Base-by-base conservation (phyloP, 2,888 invertebrate genomes). In the Sabatieria punctata region DNA sequence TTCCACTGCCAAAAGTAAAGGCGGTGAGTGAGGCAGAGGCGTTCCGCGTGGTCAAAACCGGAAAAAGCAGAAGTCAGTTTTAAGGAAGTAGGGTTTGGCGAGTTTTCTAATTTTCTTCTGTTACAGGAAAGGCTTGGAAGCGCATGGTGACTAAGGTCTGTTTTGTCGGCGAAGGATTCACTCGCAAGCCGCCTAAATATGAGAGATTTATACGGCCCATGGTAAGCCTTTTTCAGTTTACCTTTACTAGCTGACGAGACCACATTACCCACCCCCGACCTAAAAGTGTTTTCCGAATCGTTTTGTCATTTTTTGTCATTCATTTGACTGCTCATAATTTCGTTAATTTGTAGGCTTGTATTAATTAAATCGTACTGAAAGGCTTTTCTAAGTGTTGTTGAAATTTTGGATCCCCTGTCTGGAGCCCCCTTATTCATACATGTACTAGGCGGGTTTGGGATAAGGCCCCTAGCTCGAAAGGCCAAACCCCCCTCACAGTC, bases 111-210 rank as follows among this genome's bases (percentile, higher is more conserved):
- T 30, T 30, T 30, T 11, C 30, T n/a, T 30, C 8, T 30, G 30
- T 30, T 30, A 30, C 52, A 68, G 67, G 71, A 47, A 97, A 97
- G 71, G 86, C 85, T 0, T 97, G 97, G 97, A 99, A 97, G 64
- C 74, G 97, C 49, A 93, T 97, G 91, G 93, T 97, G 0, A 97
- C 95, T 0, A 99, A 95, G 74, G 89, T 89, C 0, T 85, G 85
- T 42, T 99, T 78, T 69, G 97, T 99, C 2, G 95, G 95, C 0
- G 97, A 99, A 65, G 85, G 83, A 48, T 97, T 97, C 65, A 99
- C 97, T 1, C 75, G 97, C 37, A 99, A 99, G 72, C 97, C 97
- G 21, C 97, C 95, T 0, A 97, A 97, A 68, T 99, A 88, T 71
- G 97, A 97, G 65, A 75, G 97, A 49, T 97, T 99, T 64, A 95